Percentiles rank a stretch among this genome's conserved stretches.
These are phyloP conservation scores for Zaprionus lachaisei DNA, from an alignment of 1,140 invertebrate genomes.

Conservation along the genomic window DNA sequence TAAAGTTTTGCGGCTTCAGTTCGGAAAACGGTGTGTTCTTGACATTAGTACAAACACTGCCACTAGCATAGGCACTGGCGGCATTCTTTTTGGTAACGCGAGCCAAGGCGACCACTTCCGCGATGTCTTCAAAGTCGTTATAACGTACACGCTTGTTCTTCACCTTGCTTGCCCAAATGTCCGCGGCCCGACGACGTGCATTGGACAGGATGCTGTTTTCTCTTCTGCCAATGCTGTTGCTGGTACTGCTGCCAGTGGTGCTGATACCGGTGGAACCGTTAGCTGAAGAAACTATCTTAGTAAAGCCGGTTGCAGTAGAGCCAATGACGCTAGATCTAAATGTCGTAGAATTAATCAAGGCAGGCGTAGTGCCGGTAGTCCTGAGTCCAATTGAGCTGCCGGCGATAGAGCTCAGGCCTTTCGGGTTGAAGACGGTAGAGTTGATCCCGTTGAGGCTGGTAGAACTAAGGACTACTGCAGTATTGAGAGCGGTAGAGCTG, in stretches of 20 bases:
- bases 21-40: background rate
- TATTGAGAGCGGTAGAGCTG: background rate
- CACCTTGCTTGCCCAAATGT: constrained; percentile 64
- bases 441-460: background rate
- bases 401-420: background rate
- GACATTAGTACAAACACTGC: background rate
- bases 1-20: background rate
- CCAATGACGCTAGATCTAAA: background rate
- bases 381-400: background rate
- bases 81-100: background rate
- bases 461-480: background rate
- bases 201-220: constrained; percentile 34
- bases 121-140: constrained; percentile 16
- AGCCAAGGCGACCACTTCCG: constrained; percentile 3
- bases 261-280: background rate
- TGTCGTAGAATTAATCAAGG: too few relatives aligned
- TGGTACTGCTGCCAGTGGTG: background rate
- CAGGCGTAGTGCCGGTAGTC: background rate
- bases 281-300: background rate
- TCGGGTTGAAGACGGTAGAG: background rate
- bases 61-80: background rate
- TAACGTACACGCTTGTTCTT: constrained; percentile 63
- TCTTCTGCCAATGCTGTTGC: constrained; percentile 23
- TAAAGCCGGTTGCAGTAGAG: background rate
- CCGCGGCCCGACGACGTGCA: constrained; percentile 67